A percentile compares a stretch with the other conserved stretches of the same genome.
Conservation (phyloP, 2,888 invertebrate species). For the Diachrysia chrysitis region DNA sequence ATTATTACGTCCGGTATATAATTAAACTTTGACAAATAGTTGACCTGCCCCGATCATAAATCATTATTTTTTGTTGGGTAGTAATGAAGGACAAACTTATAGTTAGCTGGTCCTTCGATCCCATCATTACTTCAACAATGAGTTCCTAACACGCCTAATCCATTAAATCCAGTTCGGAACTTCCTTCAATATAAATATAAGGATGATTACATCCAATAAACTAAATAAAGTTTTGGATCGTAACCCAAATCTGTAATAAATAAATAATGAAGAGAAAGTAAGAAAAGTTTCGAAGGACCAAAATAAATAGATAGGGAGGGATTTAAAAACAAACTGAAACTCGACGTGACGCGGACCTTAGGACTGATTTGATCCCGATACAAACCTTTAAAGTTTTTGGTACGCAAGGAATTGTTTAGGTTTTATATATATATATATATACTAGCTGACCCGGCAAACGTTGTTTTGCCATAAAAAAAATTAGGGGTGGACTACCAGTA, state of each 20-base stretch:
- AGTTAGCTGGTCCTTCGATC: constrained; percentile 15
- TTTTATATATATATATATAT: too few relatives aligned
- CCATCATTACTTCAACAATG: constrained; percentile 28
- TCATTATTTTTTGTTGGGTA: constrained; percentile 35
- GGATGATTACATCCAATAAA: constrained; percentile 40
- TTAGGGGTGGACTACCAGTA: too few relatives aligned
- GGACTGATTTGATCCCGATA: constrained; percentile 46
- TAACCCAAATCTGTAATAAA: constrained; percentile 52
- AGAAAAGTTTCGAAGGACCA: constrained; percentile 49
- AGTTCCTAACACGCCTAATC: constrained; percentile 32
- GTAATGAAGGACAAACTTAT: constrained; percentile 15
- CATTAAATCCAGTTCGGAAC: constrained; percentile 35
- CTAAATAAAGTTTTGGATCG: constrained; percentile 41
- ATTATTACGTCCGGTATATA: not conserved
- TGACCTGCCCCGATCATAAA: constrained; percentile 28
- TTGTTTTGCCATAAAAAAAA: too few relatives aligned
- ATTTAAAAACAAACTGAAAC: constrained; percentile 54
- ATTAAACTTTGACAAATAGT: constrained; percentile 19
- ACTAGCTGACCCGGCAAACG: too few relatives aligned
- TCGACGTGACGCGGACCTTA: constrained; percentile 37
- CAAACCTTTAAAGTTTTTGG: constrained; percentile 26
- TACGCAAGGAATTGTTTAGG: not conserved
- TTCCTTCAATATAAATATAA: constrained; percentile 45
- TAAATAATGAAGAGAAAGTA: constrained; percentile 56
- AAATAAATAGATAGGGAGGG: constrained; percentile 56